Evolutionary conservation across 1,140 invertebrate species (phyloP), one percentile per base, ranked within the genome.

Genomic region (Colletes latitarsis): DNA sequence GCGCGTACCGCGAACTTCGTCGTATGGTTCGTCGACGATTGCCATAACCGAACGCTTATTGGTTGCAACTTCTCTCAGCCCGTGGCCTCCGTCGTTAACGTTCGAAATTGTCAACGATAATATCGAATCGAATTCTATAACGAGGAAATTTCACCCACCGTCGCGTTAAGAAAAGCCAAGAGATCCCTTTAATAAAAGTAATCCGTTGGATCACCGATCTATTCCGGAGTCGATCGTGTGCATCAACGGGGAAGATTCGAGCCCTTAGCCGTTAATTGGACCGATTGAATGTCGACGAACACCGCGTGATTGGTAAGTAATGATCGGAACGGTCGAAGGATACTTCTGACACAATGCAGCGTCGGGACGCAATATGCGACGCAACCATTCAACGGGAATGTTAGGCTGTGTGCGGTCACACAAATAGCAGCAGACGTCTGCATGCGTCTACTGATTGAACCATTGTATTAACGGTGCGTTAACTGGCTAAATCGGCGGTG

Each of bases 391-490:
- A 57, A 69, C 41, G 15, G 4, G 55, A 71, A 67, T 58, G 71
- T 57, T 17, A 19, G 17, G 19, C 17, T 53, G 58, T 4, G 15
- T 9, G 30, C 17, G 41, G 41, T 57, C 57, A 19, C 68, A 76
- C 55, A 64, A 71, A 77, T 49, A 83, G 67, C 67, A 58, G 53
- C 52, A 77, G 58, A 74, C 60, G 52, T 74, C 41, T 57, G 70
- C 71, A 15, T 53, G 57, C n/a, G 52, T 52, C 39, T 58, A 63
- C 73, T 75, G 85, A 89, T 87, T 87, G 88, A 85, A 67, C 87
- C 70, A 83, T 88, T 87, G 85, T 88, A 82, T 88, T 85, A 85
- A 84, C 58, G 72, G 79, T 69, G 55, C 60, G 68, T 76, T 77
- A 84, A 84, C 80, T 82, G 77, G 57, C 43, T 79, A 78, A 83